Evolutionary conservation across 1,140 invertebrate species (phyloP).

Genomic region (Pararge aegeria): DNA sequence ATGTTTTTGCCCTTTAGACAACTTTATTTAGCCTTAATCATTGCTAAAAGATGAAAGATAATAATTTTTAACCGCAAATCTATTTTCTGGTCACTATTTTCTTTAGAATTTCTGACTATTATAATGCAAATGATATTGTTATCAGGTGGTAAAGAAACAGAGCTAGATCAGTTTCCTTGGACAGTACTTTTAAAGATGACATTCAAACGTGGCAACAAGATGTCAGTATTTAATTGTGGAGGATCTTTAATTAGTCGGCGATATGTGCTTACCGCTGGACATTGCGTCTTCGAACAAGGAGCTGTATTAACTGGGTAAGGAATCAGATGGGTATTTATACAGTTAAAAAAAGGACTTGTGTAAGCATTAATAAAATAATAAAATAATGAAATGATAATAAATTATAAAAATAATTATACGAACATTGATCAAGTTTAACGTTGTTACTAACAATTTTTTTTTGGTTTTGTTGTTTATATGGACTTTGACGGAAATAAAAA

Average conservation of each 20-base stretch:
- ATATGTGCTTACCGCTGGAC: slow-evolving; percentile 85
- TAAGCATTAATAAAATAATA: too few species aligned
- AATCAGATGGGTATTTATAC: too few species aligned
- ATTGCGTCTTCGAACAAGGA: slow-evolving; percentile 79
- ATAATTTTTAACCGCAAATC: not conserved
- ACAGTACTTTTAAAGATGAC: slow-evolving; percentile 52
- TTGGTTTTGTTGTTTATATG: too few species aligned
- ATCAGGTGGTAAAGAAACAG: slow-evolving; percentile 60
- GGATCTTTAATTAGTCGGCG: slow-evolving; percentile 81
- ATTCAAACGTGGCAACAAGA: slow-evolving; percentile 40
- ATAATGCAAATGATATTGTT: not conserved
- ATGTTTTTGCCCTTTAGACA: not conserved
- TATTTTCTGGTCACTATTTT: not conserved
- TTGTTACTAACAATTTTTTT: too few species aligned
- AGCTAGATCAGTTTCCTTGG: slow-evolving; percentile 65
- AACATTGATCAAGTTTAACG: too few species aligned
- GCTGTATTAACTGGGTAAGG: slow-evolving; percentile 48
- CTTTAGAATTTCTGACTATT: not conserved
- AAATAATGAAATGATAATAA: too few species aligned
- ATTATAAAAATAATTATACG: too few species aligned
- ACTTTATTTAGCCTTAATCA: too few species aligned
- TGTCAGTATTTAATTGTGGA: slow-evolving; percentile 76
- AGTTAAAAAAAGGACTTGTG: too few species aligned
- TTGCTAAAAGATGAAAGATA: not conserved
- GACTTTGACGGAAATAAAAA: too few species aligned